A percentile compares a stretch with the other conserved stretches of the same genome.
Conservation (phyloP, 2,797 vertebrate genomes). For the Enteromius paludinosus region DNA sequence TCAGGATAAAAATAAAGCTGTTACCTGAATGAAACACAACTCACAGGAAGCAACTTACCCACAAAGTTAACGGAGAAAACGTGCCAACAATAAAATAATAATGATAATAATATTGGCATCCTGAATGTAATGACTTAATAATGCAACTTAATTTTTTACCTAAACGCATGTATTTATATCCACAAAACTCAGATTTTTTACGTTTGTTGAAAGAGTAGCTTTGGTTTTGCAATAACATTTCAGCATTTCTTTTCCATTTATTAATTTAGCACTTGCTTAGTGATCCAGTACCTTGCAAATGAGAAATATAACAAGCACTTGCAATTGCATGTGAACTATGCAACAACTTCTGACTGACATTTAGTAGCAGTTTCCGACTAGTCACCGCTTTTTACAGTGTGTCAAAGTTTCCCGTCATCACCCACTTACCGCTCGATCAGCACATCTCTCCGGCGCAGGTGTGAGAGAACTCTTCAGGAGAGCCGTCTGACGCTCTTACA, state of each 20-base stretch:
- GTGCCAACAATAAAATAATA: background rate
- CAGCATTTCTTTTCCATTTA: background rate
- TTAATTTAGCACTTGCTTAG: background rate
- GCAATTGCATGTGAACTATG: background rate
- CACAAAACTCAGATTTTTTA: background rate
- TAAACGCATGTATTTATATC: background rate
- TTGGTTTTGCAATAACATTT: background rate
- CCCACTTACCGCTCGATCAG: constrained; percentile 5
- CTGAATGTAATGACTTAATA: too few relatives aligned
- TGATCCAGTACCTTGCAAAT: background rate
- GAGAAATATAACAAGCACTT: background rate
- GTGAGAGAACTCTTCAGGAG: background rate
- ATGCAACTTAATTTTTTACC: too few relatives aligned
- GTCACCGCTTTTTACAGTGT: background rate
- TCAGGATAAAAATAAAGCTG: background rate
- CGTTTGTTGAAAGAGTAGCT: background rate
- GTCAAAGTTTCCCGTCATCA: background rate
- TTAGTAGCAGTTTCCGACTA: background rate
- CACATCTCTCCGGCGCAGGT: background rate
- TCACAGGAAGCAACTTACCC: background rate
- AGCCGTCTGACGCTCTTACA: background rate
- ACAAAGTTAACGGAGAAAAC: background rate
- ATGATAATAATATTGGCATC: background rate
- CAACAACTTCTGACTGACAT: background rate
- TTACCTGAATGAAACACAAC: background rate